A percentile compares a stretch with the other conserved stretches of the same genome.
phyloP scores from a whole-genome alignment of 1,140 invertebrate species.

The Nomia melanderi region DNA sequence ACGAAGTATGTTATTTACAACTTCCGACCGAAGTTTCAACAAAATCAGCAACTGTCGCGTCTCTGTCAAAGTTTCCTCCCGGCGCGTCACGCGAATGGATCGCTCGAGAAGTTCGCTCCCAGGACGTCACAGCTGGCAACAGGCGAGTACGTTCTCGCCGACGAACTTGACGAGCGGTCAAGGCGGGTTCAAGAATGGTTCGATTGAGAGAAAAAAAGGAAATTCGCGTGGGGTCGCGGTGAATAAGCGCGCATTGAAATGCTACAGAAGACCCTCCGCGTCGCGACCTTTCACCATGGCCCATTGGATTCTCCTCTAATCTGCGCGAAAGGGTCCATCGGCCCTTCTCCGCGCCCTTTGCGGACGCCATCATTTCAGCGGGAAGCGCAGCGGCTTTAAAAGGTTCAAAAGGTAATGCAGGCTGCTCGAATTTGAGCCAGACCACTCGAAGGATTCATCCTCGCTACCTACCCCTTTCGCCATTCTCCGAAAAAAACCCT shows the following conservation, averaged over 20 bases:
- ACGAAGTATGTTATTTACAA: too few relatives aligned
- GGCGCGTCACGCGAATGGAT: background rate
- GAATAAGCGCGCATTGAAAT: slow-evolving; percentile 37
- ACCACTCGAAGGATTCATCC: slow-evolving; percentile 49
- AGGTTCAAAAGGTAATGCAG: slow-evolving; percentile 50
- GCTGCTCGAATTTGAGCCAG: slow-evolving; percentile 43
- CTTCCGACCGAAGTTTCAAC: background rate
- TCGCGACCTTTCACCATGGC: slow-evolving; percentile 36
- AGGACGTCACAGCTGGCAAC: background rate
- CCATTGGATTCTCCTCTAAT: slow-evolving; percentile 40
- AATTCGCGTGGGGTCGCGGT: slow-evolving; percentile 20
- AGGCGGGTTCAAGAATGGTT: slow-evolving; percentile 9
- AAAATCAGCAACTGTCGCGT: background rate
- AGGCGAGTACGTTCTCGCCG: background rate
- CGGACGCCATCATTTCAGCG: slow-evolving; percentile 43
- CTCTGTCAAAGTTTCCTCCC: background rate
- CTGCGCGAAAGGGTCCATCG: slow-evolving; percentile 43
- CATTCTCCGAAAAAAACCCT: slow-evolving; percentile 23
- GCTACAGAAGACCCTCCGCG: slow-evolving; percentile 22
- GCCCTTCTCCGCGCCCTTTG: slow-evolving; percentile 6
- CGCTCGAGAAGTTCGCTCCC: background rate
- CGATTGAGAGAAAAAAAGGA: slow-evolving; percentile 32
- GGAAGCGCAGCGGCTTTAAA: slow-evolving; percentile 37
- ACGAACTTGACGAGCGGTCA: background rate
- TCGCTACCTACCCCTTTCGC: slow-evolving; percentile 17